Evolutionary conservation across 2,888 invertebrate species (phyloP).

Genomic region (Enoplolaimus lenunculus): DNA sequence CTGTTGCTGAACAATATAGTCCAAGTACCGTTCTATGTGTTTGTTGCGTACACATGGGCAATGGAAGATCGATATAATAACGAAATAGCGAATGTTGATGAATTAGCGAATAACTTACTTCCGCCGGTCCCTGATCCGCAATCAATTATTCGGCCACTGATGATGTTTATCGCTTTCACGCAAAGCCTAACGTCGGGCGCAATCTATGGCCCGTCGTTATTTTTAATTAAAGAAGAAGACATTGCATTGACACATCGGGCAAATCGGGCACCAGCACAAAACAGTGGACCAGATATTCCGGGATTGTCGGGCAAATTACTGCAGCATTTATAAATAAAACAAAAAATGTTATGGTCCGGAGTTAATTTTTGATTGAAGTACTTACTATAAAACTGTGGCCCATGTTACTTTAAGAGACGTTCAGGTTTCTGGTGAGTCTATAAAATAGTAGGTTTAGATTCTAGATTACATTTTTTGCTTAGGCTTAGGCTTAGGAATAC

Average conservation of each 20-base stretch:
- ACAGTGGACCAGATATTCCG: background rate
- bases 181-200: slow-evolving; percentile 5
- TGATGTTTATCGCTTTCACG: slow-evolving; percentile 16
- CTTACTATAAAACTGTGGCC: too few species aligned
- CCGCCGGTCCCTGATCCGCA: background rate
- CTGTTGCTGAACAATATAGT: slow-evolving; percentile 29
- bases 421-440: too few species aligned
- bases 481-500: too few species aligned
- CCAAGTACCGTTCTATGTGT: slow-evolving; percentile 11
- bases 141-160: slow-evolving; percentile 14
- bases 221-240: slow-evolving; percentile 40
- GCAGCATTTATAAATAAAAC: background rate
- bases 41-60: background rate
- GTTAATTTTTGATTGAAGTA: too few species aligned
- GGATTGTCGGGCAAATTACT: background rate
- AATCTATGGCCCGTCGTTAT: slow-evolving; percentile 35
- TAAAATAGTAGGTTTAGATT: too few species aligned
- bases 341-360: too few species aligned
- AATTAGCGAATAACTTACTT: too few species aligned
- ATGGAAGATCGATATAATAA: background rate
- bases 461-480: too few species aligned
- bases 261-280: background rate
- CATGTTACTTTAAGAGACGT: too few species aligned
- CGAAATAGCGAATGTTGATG: too few species aligned
- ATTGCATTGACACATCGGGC: slow-evolving; percentile 31